Base-by-base conservation (phyloP, 2,888 invertebrate species). In the Pandemis cinnamomeana region DNA sequence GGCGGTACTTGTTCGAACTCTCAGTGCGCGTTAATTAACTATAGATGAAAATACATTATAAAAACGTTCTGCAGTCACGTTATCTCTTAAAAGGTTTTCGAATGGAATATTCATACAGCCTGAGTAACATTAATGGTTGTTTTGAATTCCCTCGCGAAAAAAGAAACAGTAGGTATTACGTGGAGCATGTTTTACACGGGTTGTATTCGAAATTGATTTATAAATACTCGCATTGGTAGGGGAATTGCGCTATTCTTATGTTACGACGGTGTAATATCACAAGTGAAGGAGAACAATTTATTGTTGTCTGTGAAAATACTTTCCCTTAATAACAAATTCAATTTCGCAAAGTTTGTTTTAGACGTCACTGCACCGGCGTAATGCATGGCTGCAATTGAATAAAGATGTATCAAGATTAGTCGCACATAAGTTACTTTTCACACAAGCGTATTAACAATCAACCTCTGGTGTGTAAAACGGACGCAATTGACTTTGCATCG, bases 71-170 rank as follows among this genome's bases (percentile, higher is more conserved):
- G 74, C 77, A 71, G 60, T 55, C 70, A 61, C 81, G 83, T 84
- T 84, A 85, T 85, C 84, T 84, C 83, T 84, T 88, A 88, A 90
- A 91, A 87, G 90, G 89, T 84, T 86, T 87, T 85, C 82, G 83
- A 82, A 86, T 89, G 86, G 85, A 90, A 91, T 90, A 91, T 90
- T 90, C 89, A 90, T 89, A 87, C 85, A 85, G 83, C 85, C 86
- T 76, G 86, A 86, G 88, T 87, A 84, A 86, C 87, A 87, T 90
- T 90, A 89, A 89, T 87, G 89, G 85, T 87, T 88, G 87, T 88
- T 90, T 87, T 87, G 87, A 88, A 89, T 87, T 87, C 87, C 85
- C 88, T 82, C 84, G 85, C 84, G 87, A 88, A 84, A 85, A 86
- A 87, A 87, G 84, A 85, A 86, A 85, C 80, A 82, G 82, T 81